A percentile compares a stretch with the other conserved stretches of the same genome.
Evolutionary conservation across 2,888 invertebrate species (phyloP).

Genomic region (Brachyptera risi): DNA sequence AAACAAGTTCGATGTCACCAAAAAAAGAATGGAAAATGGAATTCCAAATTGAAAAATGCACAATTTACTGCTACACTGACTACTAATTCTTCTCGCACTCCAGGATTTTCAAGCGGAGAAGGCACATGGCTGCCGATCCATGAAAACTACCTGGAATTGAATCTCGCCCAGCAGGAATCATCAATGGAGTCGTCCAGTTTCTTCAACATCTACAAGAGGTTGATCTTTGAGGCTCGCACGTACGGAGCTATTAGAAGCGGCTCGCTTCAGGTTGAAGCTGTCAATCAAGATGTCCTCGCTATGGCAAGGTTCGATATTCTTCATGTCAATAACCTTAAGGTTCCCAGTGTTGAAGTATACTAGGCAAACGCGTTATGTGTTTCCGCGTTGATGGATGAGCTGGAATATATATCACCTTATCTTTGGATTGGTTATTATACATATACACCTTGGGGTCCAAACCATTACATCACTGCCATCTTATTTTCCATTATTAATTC

Average conservation of each 20-base stretch:
- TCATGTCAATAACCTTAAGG: neutral
- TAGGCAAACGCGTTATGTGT: no score
- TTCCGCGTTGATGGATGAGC: no score
- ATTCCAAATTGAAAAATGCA: no score
- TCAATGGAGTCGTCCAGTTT: neutral
- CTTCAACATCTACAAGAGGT: neutral
- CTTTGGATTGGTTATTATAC: no score
- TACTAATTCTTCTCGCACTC: neutral
- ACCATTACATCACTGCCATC: no score
- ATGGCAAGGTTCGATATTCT: neutral
- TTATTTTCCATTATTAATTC: no score
- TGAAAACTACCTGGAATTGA: conserved; percentile 5
- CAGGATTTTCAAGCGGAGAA: neutral
- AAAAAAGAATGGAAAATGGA: no score
- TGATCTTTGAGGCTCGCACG: neutral
- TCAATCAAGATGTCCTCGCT: neutral
- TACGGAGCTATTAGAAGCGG: neutral
- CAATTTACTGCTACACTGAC: no score
- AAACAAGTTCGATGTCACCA: no score
- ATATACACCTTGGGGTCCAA: no score
- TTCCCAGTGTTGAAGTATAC: no score
- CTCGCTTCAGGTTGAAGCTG: neutral
- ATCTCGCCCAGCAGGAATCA: neutral
- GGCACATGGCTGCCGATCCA: conserved; percentile 8
- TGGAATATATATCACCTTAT: no score